Percentiles rank a stretch among this genome's conserved stretches.
phyloP scores from a whole-genome alignment of 1,140 invertebrate species.

The Condylostylus longicornis region DNA sequence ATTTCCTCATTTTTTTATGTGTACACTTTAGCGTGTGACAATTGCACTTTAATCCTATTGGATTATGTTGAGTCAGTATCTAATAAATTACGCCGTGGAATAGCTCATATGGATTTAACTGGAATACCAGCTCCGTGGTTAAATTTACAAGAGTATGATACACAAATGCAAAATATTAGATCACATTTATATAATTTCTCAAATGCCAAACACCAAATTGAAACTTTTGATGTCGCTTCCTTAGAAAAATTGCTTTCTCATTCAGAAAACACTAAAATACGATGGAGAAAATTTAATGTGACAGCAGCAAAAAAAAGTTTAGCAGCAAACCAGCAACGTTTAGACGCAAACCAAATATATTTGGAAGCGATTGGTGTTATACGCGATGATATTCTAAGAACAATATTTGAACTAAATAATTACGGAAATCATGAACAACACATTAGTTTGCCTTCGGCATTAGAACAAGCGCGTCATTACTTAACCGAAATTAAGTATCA shows the following conservation, averaged over 20 bases:
- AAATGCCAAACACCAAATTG: constrained; percentile 17
- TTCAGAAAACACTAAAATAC: constrained; percentile 24
- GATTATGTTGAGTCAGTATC: constrained; percentile 51
- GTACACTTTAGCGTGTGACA: constrained; percentile 62
- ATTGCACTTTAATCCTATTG: constrained; percentile 74
- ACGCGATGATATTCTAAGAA: constrained; percentile 13
- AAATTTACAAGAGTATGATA: constrained; percentile 33
- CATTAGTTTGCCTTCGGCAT: constrained; percentile 21
- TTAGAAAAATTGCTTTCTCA: constrained; percentile 22
- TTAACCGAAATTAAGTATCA: constrained; percentile 22
- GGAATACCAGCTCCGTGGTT: constrained; percentile 62
- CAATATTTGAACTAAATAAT: constrained; percentile 15
- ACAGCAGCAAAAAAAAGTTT: constrained; percentile 17
- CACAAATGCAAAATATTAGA: constrained; percentile 23
- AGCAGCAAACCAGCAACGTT: constrained; percentile 12
- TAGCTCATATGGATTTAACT: constrained; percentile 41
- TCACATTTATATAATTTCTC: constrained; percentile 31
- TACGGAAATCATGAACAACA: constrained; percentile 25
- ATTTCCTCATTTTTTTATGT: neutral
- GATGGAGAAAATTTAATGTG: constrained; percentile 17
- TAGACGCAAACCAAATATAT: constrained; percentile 12
- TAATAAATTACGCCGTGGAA: constrained; percentile 34
- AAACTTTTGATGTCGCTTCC: constrained; percentile 17
- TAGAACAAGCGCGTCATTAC: constrained; percentile 25
- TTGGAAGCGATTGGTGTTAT: constrained; percentile 9